Evolutionary conservation across 2,888 invertebrate species (phyloP), one percentile per base, ranked within the genome.

Genomic region (Boloria euphrosyne): DNA sequence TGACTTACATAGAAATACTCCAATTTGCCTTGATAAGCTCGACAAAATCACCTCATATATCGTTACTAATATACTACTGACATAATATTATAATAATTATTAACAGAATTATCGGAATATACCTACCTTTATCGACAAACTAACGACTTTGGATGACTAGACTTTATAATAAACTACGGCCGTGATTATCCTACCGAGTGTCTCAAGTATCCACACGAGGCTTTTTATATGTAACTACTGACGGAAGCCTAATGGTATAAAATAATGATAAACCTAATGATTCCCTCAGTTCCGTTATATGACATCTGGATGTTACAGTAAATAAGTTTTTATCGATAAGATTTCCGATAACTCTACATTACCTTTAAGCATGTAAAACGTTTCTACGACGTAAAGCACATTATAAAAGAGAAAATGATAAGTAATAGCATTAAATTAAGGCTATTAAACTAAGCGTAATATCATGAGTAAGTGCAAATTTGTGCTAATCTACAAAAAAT

Each of bases 141-240:
- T 76, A 73, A 75, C 75, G 65, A 67, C 69, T 75, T 79, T 78
- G 71, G 78, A 74, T 80, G 66, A 58, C 59, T 60, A 60, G 58
- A 78, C 77, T 79, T 81, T 76, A 78, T 78, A 75, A 70, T 65
- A 67, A 65, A 66, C 65, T 58, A 76, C 76, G 77, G 74, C 75
- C 75, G 72, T 76, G 77, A 77, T 81, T 77, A 78, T 76, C 73
- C 72, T 71, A 72, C 65, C 57, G 71, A 69, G 72, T 72, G 71
- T 66, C 71, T 73, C 69, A 68, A 57, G 68, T 66, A 46, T 71
- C 66, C 73, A 73, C 73, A 69, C 68, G 69, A 62, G 53, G 67
- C 69, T 78, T 78, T 74, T 77, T 79, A 75, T 76, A 76, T 70
- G 71, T 70, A 65, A 71, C 70, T 69, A 67, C 69, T 62, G 73